Base-by-base conservation (phyloP, 2,888 invertebrate species). In the Pyrrhosoma nymphula region DNA sequence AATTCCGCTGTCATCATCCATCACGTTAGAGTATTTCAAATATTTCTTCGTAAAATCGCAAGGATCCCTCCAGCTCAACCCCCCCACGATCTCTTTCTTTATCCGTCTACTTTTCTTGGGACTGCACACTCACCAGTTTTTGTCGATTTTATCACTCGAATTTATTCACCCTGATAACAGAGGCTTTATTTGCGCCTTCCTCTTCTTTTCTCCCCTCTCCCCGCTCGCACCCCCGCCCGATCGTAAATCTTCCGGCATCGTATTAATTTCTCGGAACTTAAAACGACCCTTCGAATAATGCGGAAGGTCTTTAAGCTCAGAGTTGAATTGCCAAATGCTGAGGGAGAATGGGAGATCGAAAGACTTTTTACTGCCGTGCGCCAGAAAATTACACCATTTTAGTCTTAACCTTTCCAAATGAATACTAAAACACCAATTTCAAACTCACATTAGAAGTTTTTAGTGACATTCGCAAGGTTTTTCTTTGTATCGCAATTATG, bases 1-100 rank as follows among this genome's bases (percentile, higher is more conserved):
- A 35, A 82, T 30, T 82, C 82, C 35, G 82, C 16, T 82, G 82
- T 82, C 82, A 82, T 35, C 30, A 82, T 82, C 82, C 82, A 82
- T 82, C 82, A 82, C 30, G 69, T 18, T 26, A n/a, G 69, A n/a
- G 35, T 82, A 82, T 35, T 82, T 82, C 69, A 69, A n/a, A 69
- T 69, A 69, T 69, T 69, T 47, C 47, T 69, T 69, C 69, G 69
- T n/a, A 26, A 69, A 69, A 69, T 69, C 26, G n/a, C 26, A 26
- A 69, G 69, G 3, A 69, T 10, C 26, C 12, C 26, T 69, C 69
- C 47, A 4, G 47, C 47, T 47, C 47, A 2, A 47, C 47, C 47
- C 8, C 26, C 69, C n/a, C 26, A 26, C 26, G 69, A n/a, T 69
- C n/a, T 69, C 69, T 69, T 69, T 69, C 69, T n/a, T 60, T 14